Percentiles rank a stretch among this genome's conserved stretches.
phyloP scores from a whole-genome alignment of 1,140 invertebrate genomes.

The Prorops nasuta region DNA sequence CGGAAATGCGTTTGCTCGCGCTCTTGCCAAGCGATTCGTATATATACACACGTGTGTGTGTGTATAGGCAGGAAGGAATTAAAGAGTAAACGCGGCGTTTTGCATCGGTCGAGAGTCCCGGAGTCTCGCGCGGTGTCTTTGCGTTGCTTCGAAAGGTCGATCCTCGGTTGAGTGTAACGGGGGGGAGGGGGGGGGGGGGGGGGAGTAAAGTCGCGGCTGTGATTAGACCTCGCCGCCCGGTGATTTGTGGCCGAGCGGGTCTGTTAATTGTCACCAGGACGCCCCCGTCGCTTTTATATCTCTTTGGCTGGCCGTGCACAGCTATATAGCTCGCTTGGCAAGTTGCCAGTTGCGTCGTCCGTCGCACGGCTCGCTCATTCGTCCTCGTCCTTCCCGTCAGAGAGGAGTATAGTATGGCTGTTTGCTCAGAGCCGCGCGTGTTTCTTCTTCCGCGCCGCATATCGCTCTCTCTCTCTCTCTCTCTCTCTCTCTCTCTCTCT shows the following conservation, averaged over 20 bases:
- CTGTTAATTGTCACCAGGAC: constrained; percentile 50
- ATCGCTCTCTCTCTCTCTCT: constrained; percentile 11
- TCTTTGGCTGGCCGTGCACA: neutral
- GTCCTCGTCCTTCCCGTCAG: constrained; percentile 7
- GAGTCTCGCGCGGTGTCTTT: too few species aligned
- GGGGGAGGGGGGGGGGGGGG: too few species aligned
- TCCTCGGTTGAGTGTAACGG: too few species aligned
- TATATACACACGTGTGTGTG: constrained; percentile 15
- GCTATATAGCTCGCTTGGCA: too few species aligned
- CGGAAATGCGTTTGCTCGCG: constrained; percentile 6
- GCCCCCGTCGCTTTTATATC: constrained; percentile 31
- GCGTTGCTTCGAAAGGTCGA: too few species aligned
- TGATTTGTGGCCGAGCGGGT: constrained; percentile 43
- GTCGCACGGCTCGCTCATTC: constrained; percentile 11
- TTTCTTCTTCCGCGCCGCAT: constrained; percentile 9
- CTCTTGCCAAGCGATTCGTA: neutral
- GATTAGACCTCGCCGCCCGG: constrained; percentile 40
- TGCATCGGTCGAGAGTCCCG: too few species aligned
- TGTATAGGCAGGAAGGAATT: constrained; percentile 6
- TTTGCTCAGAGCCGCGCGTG: constrained; percentile 37
- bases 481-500: constrained; percentile 15
- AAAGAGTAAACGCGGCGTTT: constrained; percentile 16
- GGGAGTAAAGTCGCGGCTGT: too few species aligned
- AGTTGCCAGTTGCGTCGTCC: constrained; percentile 29
- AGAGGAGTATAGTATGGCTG: too few species aligned